These are phyloP conservation scores for Drosophila littoralis DNA, from an alignment of 1,140 invertebrate genomes.

Conservation along the genomic window DNA sequence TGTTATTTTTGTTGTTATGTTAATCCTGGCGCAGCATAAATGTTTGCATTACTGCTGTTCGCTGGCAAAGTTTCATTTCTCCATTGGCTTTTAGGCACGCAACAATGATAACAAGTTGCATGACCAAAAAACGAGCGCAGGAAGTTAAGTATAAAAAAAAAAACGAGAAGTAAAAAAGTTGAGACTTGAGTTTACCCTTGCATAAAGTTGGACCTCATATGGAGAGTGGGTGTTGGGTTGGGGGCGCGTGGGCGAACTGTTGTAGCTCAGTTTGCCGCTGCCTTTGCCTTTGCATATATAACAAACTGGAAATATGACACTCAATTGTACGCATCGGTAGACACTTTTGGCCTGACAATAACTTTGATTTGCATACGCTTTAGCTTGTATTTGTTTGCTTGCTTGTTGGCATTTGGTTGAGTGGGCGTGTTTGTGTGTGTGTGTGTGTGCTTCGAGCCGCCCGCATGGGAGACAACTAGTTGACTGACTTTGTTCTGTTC, in stretches of 20 bases:
- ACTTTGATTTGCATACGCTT: conserved; percentile 74
- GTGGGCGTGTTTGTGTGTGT: conserved; percentile 5
- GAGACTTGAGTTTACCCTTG: conserved; percentile 33
- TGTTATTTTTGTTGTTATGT: conserved; percentile 50
- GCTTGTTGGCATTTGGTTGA: conserved; percentile 24
- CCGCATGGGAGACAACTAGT: conserved; percentile 56
- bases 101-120: conserved; percentile 81
- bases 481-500: conserved; percentile 38
- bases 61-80: conserved; percentile 74
- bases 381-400: conserved; percentile 40
- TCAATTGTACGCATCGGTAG: conserved; percentile 80
- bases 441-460: conserved; percentile 24
- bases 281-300: conserved; percentile 58
- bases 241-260: background rate
- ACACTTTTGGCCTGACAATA: conserved; percentile 76
- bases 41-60: conserved; percentile 59
- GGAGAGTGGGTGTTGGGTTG: background rate
- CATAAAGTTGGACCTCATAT: conserved; percentile 61
- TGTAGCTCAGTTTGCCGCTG: conserved; percentile 1
- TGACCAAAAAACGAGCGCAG: conserved; percentile 30
- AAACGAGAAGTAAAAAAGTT: conserved; percentile 60
- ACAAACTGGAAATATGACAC: conserved; percentile 79
- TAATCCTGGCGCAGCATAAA: conserved; percentile 73
- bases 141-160: conserved; percentile 18
- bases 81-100: conserved; percentile 78